Evolutionary conservation across 2,797 vertebrate genomes (phyloP).

Genomic region (Podarcis lilfordi): DNA sequence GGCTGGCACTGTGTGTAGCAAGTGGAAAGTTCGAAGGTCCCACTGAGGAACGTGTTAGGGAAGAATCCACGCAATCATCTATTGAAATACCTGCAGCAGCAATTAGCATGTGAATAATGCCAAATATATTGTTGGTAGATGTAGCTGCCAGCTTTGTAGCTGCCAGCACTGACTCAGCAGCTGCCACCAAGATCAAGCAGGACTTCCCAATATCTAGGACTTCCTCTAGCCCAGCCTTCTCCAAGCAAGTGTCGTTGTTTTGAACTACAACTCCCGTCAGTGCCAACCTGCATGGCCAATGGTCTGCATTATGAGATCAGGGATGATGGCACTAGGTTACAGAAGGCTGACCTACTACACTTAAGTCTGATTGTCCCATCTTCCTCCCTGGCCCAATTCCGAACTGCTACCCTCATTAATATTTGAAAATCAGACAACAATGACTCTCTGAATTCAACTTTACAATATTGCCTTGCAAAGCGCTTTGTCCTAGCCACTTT

Average conservation of each 20-base stretch:
- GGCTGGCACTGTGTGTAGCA: slow-evolving; percentile 96
- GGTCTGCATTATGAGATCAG: background rate
- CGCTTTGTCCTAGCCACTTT: background rate
- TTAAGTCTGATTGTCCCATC: too few relatives aligned
- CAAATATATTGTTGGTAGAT: background rate
- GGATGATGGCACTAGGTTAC: background rate
- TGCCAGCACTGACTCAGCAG: background rate
- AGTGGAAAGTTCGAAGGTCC: slow-evolving; percentile 97
- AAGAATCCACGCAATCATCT: slow-evolving; percentile 42
- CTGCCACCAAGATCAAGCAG: background rate
- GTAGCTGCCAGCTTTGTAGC: too few relatives aligned
- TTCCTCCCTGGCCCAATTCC: background rate
- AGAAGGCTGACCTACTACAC: background rate
- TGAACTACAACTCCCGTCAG: background rate
- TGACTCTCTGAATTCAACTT: background rate
- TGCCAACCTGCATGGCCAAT: background rate
- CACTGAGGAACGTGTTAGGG: slow-evolving; percentile 87
- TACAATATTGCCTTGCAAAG: background rate
- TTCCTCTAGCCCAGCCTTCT: background rate
- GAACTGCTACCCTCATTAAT: background rate
- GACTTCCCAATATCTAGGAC: background rate
- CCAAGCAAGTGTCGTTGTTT: background rate
- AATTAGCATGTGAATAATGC: background rate
- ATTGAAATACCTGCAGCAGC: background rate
- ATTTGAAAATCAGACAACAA: too few relatives aligned